Evolutionary conservation across 2,888 invertebrate genomes (phyloP).

Genomic region (Ditula angustiorana): DNA sequence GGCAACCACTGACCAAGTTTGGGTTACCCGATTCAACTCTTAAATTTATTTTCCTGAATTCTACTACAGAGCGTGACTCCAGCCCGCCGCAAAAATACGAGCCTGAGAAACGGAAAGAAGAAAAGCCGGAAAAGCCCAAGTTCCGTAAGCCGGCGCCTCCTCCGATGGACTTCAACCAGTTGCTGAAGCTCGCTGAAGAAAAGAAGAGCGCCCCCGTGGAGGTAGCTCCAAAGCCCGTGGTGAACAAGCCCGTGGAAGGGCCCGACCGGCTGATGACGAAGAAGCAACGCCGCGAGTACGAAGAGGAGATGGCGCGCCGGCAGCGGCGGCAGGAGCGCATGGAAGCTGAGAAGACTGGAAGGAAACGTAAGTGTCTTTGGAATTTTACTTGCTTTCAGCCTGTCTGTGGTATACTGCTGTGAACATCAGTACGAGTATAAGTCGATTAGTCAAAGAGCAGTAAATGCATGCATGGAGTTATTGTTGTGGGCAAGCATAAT

Average conservation of each 20-base stretch:
- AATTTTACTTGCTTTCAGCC: too few species aligned
- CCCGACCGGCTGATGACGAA: constrained; percentile 92
- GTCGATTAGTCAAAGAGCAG: too few species aligned
- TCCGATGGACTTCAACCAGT: constrained; percentile 91
- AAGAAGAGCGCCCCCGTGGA: constrained; percentile 93
- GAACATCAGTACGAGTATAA: too few species aligned
- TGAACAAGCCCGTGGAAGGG: constrained; percentile 78
- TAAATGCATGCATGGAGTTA: too few species aligned
- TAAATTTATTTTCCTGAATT: too few species aligned
- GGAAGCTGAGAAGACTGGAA: constrained; percentile 65
- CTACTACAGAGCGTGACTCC: constrained; percentile 58
- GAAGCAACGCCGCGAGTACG: constrained; percentile 90
- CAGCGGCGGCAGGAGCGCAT: constrained; percentile 74
- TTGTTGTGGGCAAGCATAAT: too few species aligned
- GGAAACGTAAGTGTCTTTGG: constrained; percentile 56
- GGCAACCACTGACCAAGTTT: too few species aligned
- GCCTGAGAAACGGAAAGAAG: constrained; percentile 71
- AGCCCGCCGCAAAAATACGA: constrained; percentile 71
- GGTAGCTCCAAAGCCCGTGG: constrained; percentile 57
- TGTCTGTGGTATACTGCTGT: too few species aligned
- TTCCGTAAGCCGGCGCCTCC: constrained; percentile 88
- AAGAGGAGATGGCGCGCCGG: constrained; percentile 89
- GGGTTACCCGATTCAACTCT: too few species aligned
- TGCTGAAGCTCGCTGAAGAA: constrained; percentile 93
- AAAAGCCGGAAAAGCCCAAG: constrained; percentile 84